These are phyloP conservation scores for Reticulitermes speratus DNA, from an alignment of 1,140 invertebrate genomes.

Conservation along the genomic window DNA sequence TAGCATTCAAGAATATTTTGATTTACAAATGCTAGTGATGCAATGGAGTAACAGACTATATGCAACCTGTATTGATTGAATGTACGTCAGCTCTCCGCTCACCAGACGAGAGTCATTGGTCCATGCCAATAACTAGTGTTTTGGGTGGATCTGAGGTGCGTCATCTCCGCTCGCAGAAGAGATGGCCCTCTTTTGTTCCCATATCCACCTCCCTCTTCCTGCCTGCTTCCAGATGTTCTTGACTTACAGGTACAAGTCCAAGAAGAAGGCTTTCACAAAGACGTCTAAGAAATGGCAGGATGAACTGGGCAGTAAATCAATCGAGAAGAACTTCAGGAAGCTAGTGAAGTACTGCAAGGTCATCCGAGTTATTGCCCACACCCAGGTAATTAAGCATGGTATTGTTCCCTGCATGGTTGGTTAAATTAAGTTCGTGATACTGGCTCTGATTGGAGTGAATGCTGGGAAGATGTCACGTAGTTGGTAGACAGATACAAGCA, in stretches of 20 bases:
- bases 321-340: conserved; percentile 94
- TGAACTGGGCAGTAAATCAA: conserved; percentile 92
- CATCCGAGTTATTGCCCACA: conserved; percentile 95
- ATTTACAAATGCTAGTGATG: no score
- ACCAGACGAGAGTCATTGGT: conserved; percentile 41
- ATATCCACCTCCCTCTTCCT: conserved; percentile 11
- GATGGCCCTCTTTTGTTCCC: conserved; percentile 23
- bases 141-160: conserved; percentile 22
- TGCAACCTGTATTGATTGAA: neutral
- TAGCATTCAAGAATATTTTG: conserved; percentile 22
- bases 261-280: conserved; percentile 99
- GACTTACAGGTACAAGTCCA: conserved; percentile 90
- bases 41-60: conserved; percentile 54
- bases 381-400: conserved; percentile 70
- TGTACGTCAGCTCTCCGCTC: conserved; percentile 44
- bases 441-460: no score
- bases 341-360: conserved; percentile 98
- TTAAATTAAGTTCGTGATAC: neutral
- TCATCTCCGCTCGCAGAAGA: conserved; percentile 51
- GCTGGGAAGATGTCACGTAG: no score
- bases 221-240: conserved; percentile 17
- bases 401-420: neutral
- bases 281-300: conserved; percentile 98
- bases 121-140: neutral
- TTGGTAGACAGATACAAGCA: no score